phyloP scores from a whole-genome alignment of 2,797 vertebrate genomes.

The Petrocephalus schoutedeni region DNA sequence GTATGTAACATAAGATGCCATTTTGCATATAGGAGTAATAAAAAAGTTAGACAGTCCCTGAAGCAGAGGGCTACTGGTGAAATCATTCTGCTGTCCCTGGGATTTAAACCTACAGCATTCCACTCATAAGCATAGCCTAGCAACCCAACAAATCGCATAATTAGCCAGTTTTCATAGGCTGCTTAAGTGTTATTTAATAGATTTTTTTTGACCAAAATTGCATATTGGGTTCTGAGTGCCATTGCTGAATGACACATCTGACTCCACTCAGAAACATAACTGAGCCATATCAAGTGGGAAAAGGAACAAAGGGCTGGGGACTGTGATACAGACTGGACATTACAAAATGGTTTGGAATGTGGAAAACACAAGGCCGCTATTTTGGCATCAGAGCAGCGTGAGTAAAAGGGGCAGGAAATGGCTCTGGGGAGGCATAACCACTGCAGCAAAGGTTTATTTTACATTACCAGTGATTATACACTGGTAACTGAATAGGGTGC shows the following conservation, averaged over 20 bases:
- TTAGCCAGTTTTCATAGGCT: background rate
- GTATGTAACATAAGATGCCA: background rate
- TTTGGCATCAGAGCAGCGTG: background rate
- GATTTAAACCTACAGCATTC: background rate
- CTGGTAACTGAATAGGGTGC: background rate
- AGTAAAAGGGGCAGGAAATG: background rate
- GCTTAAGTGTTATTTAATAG: background rate
- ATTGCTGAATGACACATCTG: background rate
- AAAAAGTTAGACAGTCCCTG: background rate
- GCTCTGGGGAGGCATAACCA: background rate
- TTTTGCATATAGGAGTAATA: background rate
- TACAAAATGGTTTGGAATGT: background rate
- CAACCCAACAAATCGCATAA: background rate
- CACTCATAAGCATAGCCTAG: background rate
- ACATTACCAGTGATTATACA: background rate
- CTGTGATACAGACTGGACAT: background rate
- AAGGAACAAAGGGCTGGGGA: background rate
- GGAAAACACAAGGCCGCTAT: background rate
- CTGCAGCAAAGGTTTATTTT: background rate
- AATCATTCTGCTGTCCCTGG: background rate
- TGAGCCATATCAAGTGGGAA: background rate
- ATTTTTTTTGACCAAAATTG: background rate
- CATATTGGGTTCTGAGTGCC: background rate
- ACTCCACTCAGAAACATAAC: background rate
- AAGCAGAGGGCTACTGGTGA: background rate